Percentiles rank a stretch among this genome's conserved stretches.
phyloP scores from a whole-genome alignment of 1,140 invertebrate genomes.

The Aphelenchoides besseyi region DNA sequence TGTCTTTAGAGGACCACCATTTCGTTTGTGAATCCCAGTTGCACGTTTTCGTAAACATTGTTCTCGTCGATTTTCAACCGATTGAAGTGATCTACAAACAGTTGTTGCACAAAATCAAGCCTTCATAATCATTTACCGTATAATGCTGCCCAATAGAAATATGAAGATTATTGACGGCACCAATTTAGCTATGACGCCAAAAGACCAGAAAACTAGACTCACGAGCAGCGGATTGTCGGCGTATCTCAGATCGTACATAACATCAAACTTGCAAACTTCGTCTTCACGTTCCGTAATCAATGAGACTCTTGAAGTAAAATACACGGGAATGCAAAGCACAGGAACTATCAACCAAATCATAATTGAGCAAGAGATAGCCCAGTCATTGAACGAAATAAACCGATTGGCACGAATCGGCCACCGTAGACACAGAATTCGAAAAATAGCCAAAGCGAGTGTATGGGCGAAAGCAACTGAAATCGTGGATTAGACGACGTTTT shows the following conservation, averaged over 20 bases:
- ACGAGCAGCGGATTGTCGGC: constrained; percentile 30
- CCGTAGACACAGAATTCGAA: constrained; percentile 35
- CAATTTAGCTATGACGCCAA: constrained; percentile 42
- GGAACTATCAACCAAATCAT: constrained; percentile 42
- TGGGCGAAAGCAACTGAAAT: constrained; percentile 39
- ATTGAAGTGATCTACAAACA: constrained; percentile 30
- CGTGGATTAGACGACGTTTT: background rate
- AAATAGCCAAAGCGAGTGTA: constrained; percentile 39
- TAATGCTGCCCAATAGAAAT: constrained; percentile 32
- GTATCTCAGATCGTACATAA: constrained; percentile 39
- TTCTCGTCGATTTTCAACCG: constrained; percentile 31
- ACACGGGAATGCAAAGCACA: constrained; percentile 41
- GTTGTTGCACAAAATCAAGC: background rate
- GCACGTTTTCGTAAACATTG: constrained; percentile 28
- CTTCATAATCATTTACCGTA: constrained; percentile 29
- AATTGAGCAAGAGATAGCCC: constrained; percentile 25
- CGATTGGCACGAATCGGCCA: constrained; percentile 42
- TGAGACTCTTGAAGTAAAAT: constrained; percentile 34
- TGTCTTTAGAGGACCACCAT: constrained; percentile 29
- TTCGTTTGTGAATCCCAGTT: constrained; percentile 19
- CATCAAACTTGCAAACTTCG: constrained; percentile 24
- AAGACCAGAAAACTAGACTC: constrained; percentile 40
- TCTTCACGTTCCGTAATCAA: background rate
- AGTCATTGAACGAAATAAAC: constrained; percentile 31
- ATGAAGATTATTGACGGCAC: constrained; percentile 36